Evolutionary conservation across 2,888 invertebrate species (phyloP), one percentile per base, ranked within the genome.

Genomic region (Platycnemis pennipes): DNA sequence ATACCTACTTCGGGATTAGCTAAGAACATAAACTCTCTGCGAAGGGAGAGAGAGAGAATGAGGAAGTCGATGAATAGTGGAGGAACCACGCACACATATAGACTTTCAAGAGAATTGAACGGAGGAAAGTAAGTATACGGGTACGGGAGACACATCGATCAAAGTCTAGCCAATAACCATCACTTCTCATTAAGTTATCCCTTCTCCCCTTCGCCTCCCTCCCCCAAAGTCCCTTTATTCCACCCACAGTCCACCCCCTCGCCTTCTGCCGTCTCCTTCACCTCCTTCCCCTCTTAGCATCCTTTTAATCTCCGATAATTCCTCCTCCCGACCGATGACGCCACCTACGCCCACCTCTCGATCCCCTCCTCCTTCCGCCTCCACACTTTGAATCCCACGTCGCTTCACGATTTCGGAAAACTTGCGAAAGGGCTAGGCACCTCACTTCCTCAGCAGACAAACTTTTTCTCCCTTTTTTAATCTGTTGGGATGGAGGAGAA

Each of bases 161-260:
- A 42, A 37, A n/a, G 22, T 91, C 53, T 44, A 44, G 49, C 42
- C 63, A 44, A 63, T 91, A 91, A 44, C 56, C n/a, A 91, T 91
- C 63, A 44, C 91, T 91, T 44, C 91, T 69, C 13, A 45, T 69
- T 69, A 44, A 5, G 44, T n/a, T 44, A 3, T 42, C 56, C 91
- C 69, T 13, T n/a, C 13, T 3, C 63, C 56, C 5, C 19, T 22
- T 26, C 22, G 19, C 63, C 63, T 2, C n/a, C n/a, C n/a, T n/a
- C n/a, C n/a, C n/a, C n/a, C n/a, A n/a, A n/a, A n/a, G n/a, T n/a
- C n/a, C n/a, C n/a, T n/a, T 49, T 49, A 49, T 49, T 16, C 11
- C 49, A 2, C 49, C 4, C 13, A 8, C 49, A 46, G 31, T 88
- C 49, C 13, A 31, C 49, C 5, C 49, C 46, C 49, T 31, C 88